Conservation (phyloP, 2,888 invertebrate genomes). For the Andrena hattorfiana region DNA sequence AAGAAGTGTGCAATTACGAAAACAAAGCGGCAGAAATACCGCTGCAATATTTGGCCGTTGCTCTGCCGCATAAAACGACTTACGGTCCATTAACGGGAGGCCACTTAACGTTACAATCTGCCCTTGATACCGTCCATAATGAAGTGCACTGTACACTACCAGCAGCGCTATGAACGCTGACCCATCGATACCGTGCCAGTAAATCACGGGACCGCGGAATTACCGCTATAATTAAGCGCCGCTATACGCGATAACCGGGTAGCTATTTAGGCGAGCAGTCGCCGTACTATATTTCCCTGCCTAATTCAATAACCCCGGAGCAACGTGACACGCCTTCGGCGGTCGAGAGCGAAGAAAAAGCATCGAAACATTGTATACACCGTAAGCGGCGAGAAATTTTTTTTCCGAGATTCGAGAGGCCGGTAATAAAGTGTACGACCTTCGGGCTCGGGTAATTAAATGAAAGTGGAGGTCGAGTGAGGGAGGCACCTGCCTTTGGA, state of each 20-base stretch:
- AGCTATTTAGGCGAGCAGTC: not conserved
- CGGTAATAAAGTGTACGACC: too few species aligned
- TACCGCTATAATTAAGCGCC: slow-evolving; percentile 32
- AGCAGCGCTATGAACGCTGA: not conserved
- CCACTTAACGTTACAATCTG: slow-evolving; percentile 52
- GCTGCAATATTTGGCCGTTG: slow-evolving; percentile 4
- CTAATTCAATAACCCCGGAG: not conserved
- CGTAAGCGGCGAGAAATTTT: too few species aligned
- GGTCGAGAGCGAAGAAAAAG: too few species aligned
- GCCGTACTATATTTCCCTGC: not conserved
- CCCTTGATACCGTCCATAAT: slow-evolving; percentile 51
- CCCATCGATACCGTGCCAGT: slow-evolving; percentile 40
- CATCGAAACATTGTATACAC: too few species aligned
- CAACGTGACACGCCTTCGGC: too few species aligned
- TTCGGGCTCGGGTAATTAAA: not conserved
- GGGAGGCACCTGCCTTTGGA: not conserved
- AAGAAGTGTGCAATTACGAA: not conserved
- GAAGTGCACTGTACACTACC: slow-evolving; percentile 26
- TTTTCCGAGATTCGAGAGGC: too few species aligned
- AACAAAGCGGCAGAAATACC: slow-evolving; percentile 17
- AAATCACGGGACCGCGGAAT: slow-evolving; percentile 41
- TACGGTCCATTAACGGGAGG: slow-evolving; percentile 50
- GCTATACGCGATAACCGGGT: slow-evolving; percentile 4
- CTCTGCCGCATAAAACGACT: slow-evolving; percentile 35
- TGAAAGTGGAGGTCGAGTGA: not conserved